phyloP scores from a whole-genome alignment of 2,888 invertebrate species.

The Coenonympha arcania region DNA sequence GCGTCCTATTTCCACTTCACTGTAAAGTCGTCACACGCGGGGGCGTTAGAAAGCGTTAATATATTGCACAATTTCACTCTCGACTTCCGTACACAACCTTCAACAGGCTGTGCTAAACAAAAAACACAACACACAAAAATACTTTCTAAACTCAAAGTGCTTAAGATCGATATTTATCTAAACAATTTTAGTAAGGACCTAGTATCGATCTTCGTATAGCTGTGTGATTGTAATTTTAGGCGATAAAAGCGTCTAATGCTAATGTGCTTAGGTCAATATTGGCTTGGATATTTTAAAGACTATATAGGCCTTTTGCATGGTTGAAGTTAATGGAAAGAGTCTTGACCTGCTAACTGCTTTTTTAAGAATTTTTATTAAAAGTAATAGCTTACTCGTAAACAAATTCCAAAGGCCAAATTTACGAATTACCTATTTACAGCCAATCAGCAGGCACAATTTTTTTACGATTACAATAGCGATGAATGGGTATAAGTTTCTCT shows the following conservation, averaged over 20 bases:
- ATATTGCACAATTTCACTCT: conserved; percentile 31
- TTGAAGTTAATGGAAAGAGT: conserved; percentile 6
- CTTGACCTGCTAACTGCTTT: conserved; percentile 10
- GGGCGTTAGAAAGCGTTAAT: conserved; percentile 33
- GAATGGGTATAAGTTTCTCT: too few species aligned
- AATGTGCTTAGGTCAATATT: background rate
- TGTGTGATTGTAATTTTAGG: background rate
- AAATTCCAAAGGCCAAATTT: too few species aligned
- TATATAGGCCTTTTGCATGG: background rate
- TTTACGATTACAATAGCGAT: too few species aligned
- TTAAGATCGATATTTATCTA: conserved; percentile 1
- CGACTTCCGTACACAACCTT: conserved; percentile 24
- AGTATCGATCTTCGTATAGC: background rate
- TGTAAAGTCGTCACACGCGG: conserved; percentile 19
- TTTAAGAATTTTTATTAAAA: too few species aligned
- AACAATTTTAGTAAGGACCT: background rate
- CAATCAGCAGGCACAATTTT: too few species aligned
- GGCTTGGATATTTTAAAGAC: background rate
- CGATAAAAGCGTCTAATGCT: background rate
- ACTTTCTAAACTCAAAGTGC: background rate
- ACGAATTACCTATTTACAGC: too few species aligned
- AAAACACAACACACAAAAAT: conserved; percentile 1
- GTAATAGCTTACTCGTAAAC: too few species aligned
- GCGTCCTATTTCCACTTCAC: conserved; percentile 19
- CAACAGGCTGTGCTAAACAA: conserved; percentile 1